Evolutionary conservation across 2,797 vertebrate species (phyloP), one percentile per base, ranked within the genome.

Genomic region (Leptatherina wallacei): DNA sequence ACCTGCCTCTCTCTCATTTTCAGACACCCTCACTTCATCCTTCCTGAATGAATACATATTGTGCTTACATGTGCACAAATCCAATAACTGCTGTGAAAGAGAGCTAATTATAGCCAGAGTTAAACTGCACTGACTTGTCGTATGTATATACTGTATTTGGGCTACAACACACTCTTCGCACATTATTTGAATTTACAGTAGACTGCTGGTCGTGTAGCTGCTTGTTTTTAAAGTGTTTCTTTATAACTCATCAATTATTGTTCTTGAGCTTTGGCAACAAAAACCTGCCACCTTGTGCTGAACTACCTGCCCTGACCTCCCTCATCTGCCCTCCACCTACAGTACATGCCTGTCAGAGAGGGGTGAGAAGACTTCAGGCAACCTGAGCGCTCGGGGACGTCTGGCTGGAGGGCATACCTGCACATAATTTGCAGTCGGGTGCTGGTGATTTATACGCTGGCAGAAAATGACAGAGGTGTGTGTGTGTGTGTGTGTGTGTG

Each of bases 171-270:
- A 29, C 22, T 30, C 18, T 44, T 40, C 51, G 32, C 29, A 14
- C 49, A 29, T 63, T 16, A 0, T 7, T n/a, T 70, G 27, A 13
- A 63, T 55, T 69, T 74, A 78, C 71, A 52, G 71, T 78, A 65
- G 69, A 65, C 29, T 40, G 2, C 0, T 51, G 3, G 1, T 36
- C 24, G 0, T 70, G 61, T 62, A 20, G 55, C 59, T 54, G 36
- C 30, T 69, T 14, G 13, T 61, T 29, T 35, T 12, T 61, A 59
- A 33, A 16, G 18, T 27, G 2, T 3, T 49, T 73, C 51, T 35
- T 49, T 70, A 59, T 56, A 63, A 5, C 65, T 36, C 55, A 22
- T 58, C 33, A 65, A 33, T 35, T 29, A 42, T 58, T 62, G 59
- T 67, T 78, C 38, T 54, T 33, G n/a, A 55, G 42, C 18, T 55